phyloP scores from a whole-genome alignment of 1,140 invertebrate species.

The Melipona quadrifasciata region DNA sequence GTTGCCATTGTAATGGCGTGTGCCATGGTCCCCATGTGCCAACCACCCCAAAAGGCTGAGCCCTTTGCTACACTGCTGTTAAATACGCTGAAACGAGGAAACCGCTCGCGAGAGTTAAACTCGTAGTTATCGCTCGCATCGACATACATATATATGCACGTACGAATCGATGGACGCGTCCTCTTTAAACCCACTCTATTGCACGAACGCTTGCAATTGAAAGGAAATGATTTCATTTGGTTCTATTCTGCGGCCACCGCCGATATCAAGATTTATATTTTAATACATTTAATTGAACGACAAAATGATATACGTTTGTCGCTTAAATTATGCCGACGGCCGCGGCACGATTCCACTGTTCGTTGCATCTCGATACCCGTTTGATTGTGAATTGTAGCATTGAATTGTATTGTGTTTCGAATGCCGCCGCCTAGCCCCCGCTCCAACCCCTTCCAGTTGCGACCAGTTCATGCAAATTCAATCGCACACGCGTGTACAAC shows the following conservation, averaged over 20 bases:
- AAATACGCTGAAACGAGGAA: constrained; percentile 70
- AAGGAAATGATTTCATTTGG: constrained; percentile 65
- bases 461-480: neutral
- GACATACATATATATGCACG: constrained; percentile 44
- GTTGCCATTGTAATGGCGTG: constrained; percentile 71
- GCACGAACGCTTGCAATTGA: constrained; percentile 61
- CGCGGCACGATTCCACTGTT: constrained; percentile 26
- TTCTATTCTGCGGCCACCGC: constrained; percentile 45
- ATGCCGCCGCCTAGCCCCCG: neutral
- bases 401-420: constrained; percentile 13
- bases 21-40: constrained; percentile 70
- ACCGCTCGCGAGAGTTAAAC: constrained; percentile 69
- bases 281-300: constrained; percentile 56
- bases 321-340: constrained; percentile 45
- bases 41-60: constrained; percentile 61
- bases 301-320: constrained; percentile 47
- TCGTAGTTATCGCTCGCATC: constrained; percentile 69
- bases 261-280: constrained; percentile 57
- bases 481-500: no score
- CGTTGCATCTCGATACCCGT: constrained; percentile 45
- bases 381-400: constrained; percentile 47
- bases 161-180: constrained; percentile 58
- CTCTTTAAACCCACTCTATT: constrained; percentile 65
- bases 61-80: constrained; percentile 64
- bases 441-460: no score